These are phyloP conservation scores for Cyprinella venusta DNA, from an alignment of 2,797 vertebrate species.

Conservation along the genomic window DNA sequence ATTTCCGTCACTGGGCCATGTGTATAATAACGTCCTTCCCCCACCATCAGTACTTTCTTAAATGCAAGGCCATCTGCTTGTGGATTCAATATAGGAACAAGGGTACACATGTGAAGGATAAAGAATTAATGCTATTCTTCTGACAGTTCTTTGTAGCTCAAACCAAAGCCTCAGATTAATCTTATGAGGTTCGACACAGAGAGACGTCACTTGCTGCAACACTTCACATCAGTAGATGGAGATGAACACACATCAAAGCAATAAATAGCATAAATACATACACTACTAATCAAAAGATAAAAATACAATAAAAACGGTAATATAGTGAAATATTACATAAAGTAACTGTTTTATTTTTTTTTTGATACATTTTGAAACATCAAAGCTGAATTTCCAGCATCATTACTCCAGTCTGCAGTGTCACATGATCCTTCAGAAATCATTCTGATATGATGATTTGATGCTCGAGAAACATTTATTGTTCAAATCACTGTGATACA, in stretches of 20 bases:
- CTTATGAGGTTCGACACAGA: not conserved
- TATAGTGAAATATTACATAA: not conserved
- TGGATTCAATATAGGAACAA: slow-evolving; percentile 31
- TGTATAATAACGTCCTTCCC: not conserved
- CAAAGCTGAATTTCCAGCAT: not conserved
- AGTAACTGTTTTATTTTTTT: not conserved
- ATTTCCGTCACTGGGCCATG: not conserved
- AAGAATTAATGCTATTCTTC: slow-evolving; percentile 48
- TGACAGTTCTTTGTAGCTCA: slow-evolving; percentile 44
- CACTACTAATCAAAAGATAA: not conserved
- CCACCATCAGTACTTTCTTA: slow-evolving; percentile 5
- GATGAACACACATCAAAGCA: not conserved
- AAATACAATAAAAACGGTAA: not conserved
- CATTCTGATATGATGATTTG: not conserved
- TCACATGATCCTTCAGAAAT: not conserved
- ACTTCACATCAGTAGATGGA: slow-evolving; percentile 23
- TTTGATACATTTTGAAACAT: too few relatives aligned
- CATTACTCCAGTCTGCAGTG: not conserved
- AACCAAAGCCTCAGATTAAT: slow-evolving; percentile 45
- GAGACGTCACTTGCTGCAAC: slow-evolving; percentile 17
- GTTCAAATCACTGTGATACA: not conserved
- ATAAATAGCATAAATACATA: not conserved
- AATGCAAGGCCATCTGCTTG: slow-evolving; percentile 49
- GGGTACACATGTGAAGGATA: slow-evolving; percentile 22
- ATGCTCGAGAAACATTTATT: not conserved